Evolutionary conservation across 2,888 invertebrate genomes (phyloP).

Genomic region (Ormyrus pomaceus): DNA sequence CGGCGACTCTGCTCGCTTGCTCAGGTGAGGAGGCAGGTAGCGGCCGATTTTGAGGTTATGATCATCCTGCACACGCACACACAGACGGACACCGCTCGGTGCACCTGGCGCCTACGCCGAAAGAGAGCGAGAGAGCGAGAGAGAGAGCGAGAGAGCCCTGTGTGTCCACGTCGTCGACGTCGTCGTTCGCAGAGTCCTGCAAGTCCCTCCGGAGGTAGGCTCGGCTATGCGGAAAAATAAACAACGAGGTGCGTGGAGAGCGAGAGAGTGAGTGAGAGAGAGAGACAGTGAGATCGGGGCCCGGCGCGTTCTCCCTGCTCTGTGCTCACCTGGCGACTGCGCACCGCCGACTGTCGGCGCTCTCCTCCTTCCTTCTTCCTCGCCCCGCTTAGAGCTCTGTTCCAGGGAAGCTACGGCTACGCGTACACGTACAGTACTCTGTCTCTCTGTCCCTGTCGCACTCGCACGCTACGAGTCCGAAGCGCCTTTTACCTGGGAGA

Average conservation of each 20-base stretch:
- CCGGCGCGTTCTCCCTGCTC: slow-evolving; percentile 43
- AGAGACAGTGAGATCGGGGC: slow-evolving; percentile 2
- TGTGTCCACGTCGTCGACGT: not conserved
- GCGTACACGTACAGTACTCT: slow-evolving; percentile 9
- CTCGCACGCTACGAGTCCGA: slow-evolving; percentile 44
- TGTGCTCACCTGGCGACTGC: slow-evolving; percentile 74
- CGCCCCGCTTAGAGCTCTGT: slow-evolving; percentile 4
- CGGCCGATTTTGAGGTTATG: slow-evolving; percentile 53
- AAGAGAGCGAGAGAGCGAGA: too few relatives aligned
- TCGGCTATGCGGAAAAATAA: slow-evolving; percentile 14
- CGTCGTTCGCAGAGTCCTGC: slow-evolving; percentile 5
- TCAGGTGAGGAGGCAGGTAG: slow-evolving; percentile 39
- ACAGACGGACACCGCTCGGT: slow-evolving; percentile 32
- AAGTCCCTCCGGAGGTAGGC: slow-evolving; percentile 20
- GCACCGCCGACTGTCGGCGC: slow-evolving; percentile 63
- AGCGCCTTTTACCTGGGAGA: slow-evolving; percentile 13
- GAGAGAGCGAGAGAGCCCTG: too few relatives aligned
- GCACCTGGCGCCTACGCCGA: too few relatives aligned
- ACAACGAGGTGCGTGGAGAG: slow-evolving; percentile 14
- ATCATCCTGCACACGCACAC: slow-evolving; percentile 48
- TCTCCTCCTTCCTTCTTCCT: slow-evolving; percentile 36
- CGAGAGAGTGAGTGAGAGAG: slow-evolving; percentile 18
- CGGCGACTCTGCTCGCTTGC: not conserved
- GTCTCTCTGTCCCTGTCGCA: slow-evolving; percentile 53
- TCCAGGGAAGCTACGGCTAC: slow-evolving; percentile 28